Evolutionary conservation across 2,888 invertebrate species (phyloP), one percentile per base, ranked within the genome.

Genomic region (Brachyptera putata): DNA sequence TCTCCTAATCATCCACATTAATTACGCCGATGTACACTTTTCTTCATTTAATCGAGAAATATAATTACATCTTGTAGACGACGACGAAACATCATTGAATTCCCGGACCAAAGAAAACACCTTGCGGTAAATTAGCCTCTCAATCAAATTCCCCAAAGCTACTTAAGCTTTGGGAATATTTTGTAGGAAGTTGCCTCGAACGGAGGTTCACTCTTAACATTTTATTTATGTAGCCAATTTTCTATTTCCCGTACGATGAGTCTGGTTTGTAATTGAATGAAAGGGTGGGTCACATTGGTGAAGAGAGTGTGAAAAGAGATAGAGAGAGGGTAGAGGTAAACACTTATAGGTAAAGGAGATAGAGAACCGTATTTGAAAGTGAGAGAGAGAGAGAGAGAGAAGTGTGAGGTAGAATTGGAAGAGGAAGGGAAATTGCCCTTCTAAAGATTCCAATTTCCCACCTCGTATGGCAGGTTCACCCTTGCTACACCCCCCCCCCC

Each of bases 211-310:
- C 39, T 39, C 30, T 30, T 30, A 24, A 18, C 22, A 50, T 36
- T 60, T 56, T 61, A 57, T 61, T 61, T 57, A 57, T 61, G 61
- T 61, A 61, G 57, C 58, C 61, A 58, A 61, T 61, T 61, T 46
- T 57, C 50, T 57, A 58, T 58, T 58, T 61, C 49, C 41, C 61
- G 53, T 18, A 36, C n/a, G n/a, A n/a, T n/a, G n/a, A n/a, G 22
- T 13, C 56, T 56, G 55, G 55, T 22, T 53, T 21, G 53, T 61
- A 61, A 61, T 61, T 61, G 61, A 61, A 61, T 61, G 46, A 58
- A 55, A 16, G 14, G 59, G 41, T 48, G 59, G 26, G 9, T 18
- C 25, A 59, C 25, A 36, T 36, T 16, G 50, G 25, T n/a, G 36
- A 16, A 18, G 50, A 13, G 22, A 34, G 58, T 16, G 50, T 49